A percentile compares a stretch with the other conserved stretches of the same genome.
Evolutionary conservation across 2,888 invertebrate genomes (phyloP).

Genomic region (Horisme vitalbata): DNA sequence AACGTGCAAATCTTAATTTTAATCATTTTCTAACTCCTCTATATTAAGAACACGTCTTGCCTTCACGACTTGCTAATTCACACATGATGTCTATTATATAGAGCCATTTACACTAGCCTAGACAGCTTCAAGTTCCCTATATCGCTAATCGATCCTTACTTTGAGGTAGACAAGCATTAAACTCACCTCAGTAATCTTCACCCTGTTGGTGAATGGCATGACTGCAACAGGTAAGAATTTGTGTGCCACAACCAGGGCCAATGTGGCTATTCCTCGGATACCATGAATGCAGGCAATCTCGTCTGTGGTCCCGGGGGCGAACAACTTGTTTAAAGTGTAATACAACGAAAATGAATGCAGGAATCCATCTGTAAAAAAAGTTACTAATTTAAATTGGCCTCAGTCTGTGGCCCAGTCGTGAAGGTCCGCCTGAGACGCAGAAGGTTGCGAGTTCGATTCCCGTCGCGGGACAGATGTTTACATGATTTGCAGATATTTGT

Average conservation of each 20-base stretch:
- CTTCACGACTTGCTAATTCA: too few relatives aligned
- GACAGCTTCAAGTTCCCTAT: not conserved
- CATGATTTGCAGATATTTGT: too few relatives aligned
- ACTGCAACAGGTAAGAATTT: slow-evolving; percentile 85
- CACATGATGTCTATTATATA: too few relatives aligned
- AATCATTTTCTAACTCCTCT: too few relatives aligned
- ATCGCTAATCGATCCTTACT: not conserved
- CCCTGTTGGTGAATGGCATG: slow-evolving; percentile 85
- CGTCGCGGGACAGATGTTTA: too few relatives aligned
- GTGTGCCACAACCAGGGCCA: slow-evolving; percentile 85
- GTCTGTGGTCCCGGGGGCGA: slow-evolving; percentile 73
- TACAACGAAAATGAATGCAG: slow-evolving; percentile 86
- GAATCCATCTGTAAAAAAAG: slow-evolving; percentile 51
- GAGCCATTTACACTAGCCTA: too few relatives aligned
- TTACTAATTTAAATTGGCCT: too few relatives aligned
- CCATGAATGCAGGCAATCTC: slow-evolving; percentile 88
- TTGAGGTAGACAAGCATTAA: slow-evolving; percentile 1
- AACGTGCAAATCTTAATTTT: too few relatives aligned
- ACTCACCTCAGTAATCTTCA: slow-evolving; percentile 82
- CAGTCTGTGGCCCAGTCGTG: too few relatives aligned
- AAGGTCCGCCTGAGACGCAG: too few relatives aligned
- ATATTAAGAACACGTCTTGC: too few relatives aligned
- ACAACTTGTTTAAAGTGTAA: slow-evolving; percentile 82
- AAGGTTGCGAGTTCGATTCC: too few relatives aligned
- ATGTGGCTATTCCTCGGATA: slow-evolving; percentile 85